Conservation (phyloP, 1,140 invertebrate species). For the Ditylenchus dipsaci region DNA sequence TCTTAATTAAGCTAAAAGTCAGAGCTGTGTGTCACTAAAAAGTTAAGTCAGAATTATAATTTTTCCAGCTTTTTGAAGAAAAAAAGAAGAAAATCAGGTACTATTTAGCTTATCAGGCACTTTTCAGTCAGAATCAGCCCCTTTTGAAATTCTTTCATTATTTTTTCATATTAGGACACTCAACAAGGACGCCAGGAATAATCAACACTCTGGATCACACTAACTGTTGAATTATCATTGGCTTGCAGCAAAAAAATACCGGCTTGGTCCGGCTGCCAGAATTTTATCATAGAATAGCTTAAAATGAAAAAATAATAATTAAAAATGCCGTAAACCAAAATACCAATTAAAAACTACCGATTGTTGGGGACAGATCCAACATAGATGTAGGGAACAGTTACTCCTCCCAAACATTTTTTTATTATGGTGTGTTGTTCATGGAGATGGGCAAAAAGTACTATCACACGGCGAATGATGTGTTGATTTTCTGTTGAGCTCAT, state of each 20-base stretch:
- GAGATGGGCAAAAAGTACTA: slow-evolving; percentile 38
- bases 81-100: no score
- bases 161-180: background rate
- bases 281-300: slow-evolving; percentile 35
- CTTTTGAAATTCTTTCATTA: no score
- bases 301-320: slow-evolving; percentile 17
- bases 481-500: slow-evolving; percentile 30
- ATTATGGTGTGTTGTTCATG: slow-evolving; percentile 40
- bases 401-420: slow-evolving; percentile 29
- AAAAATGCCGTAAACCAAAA: background rate
- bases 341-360: slow-evolving; percentile 20
- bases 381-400: slow-evolving; percentile 34
- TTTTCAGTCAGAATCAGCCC: no score
- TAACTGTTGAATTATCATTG: slow-evolving; percentile 15
- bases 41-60: no score
- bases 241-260: slow-evolving; percentile 26
- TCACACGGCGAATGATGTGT: slow-evolving; percentile 31
- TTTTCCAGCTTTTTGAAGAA: no score
- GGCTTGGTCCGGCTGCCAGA: slow-evolving; percentile 6
- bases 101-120: no score
- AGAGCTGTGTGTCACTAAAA: no score
- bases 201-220: background rate
- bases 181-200: background rate
- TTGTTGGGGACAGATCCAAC: slow-evolving; percentile 45
- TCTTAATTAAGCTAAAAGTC: no score